These are phyloP conservation scores for Andrena fulva DNA, from an alignment of 2,888 invertebrate species.

Conservation along the genomic window DNA sequence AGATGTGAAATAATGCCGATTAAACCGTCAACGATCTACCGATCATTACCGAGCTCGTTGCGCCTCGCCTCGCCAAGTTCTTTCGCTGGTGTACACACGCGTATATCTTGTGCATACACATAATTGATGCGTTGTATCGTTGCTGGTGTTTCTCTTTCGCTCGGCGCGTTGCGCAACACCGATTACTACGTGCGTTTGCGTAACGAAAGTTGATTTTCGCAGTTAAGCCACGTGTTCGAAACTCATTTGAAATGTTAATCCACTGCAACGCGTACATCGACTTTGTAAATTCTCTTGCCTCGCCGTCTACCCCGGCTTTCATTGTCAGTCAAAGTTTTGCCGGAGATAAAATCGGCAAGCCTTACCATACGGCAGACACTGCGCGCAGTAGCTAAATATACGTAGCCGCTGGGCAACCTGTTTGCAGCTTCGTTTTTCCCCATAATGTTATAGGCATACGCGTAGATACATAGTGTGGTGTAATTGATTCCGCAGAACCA, in stretches of 20 bases:
- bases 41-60: slow-evolving; percentile 31
- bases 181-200: slow-evolving; percentile 35
- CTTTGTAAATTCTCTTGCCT: neutral
- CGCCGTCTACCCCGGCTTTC: no score
- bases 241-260: slow-evolving; percentile 4
- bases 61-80: slow-evolving; percentile 4
- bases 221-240: slow-evolving; percentile 7
- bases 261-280: neutral
- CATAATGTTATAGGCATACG: neutral
- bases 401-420: no score
- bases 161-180: slow-evolving; percentile 32
- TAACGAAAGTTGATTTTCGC: slow-evolving; percentile 33
- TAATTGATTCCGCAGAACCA: neutral
- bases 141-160: slow-evolving; percentile 12
- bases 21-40: slow-evolving; percentile 49
- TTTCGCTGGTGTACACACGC: neutral
- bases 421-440: no score
- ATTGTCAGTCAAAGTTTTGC: no score
- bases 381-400: no score
- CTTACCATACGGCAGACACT: no score
- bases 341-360: no score
- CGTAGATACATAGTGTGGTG: neutral
- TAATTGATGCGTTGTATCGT: slow-evolving; percentile 35
- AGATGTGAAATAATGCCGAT: slow-evolving; percentile 66
- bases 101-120: no score